Evolutionary conservation across 37 sponge, comb jelly and placozoan genomes (phyloP).

Genomic region (Spongia lamella): DNA sequence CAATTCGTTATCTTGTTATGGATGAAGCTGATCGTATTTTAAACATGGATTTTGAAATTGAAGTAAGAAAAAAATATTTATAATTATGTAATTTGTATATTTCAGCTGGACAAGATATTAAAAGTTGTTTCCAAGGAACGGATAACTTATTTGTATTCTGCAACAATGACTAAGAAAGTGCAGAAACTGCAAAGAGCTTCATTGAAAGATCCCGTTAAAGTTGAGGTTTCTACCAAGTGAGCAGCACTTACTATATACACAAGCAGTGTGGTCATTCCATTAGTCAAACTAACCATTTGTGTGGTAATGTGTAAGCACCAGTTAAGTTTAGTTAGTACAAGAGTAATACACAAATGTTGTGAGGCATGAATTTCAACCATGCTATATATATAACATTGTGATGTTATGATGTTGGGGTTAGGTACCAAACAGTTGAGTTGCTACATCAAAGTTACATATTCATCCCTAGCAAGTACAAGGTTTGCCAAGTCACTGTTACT

Average conservation of each 20-base stretch:
- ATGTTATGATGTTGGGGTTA: neutral
- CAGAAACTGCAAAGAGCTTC: slow-evolving; percentile 97
- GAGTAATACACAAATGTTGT: neutral
- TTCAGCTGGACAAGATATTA: slow-evolving; percentile 90
- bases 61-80: too few relatives aligned
- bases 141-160: slow-evolving; percentile 91
- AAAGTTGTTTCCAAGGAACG: slow-evolving; percentile 89
- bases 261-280: neutral
- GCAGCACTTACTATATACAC: neutral
- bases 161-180: slow-evolving; percentile 99
- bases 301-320: too few relatives aligned
- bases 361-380: neutral
- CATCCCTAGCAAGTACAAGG: slow-evolving; percentile 94
- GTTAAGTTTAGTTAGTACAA: too few relatives aligned
- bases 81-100: too few relatives aligned
- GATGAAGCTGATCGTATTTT: slow-evolving; percentile 98
- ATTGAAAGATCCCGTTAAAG: slow-evolving; percentile 87
- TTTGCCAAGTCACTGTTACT: neutral
- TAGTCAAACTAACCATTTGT: neutral
- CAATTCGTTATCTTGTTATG: slow-evolving; percentile 91
- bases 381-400: neutral
- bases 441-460: slow-evolving; percentile 94
- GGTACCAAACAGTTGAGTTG: slow-evolving; percentile 94
- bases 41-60: slow-evolving; percentile 98
- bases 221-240: slow-evolving; percentile 96